These are phyloP conservation scores for Ips typographus DNA, from an alignment of 1,140 invertebrate genomes.

Conservation along the genomic window DNA sequence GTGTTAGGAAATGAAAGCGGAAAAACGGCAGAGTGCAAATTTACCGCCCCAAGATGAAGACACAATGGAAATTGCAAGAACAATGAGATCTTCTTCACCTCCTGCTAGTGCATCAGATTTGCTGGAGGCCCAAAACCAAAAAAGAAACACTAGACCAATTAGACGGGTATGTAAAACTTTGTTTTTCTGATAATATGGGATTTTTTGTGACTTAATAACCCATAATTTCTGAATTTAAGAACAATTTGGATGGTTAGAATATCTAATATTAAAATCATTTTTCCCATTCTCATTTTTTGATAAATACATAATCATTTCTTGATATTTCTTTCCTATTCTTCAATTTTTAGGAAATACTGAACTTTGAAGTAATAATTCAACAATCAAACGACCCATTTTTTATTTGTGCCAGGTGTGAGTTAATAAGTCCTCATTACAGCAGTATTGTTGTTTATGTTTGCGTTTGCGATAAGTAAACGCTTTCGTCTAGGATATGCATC, in stretches of 20 bases:
- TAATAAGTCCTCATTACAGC: no score
- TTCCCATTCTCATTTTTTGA: background rate
- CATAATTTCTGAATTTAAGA: no score
- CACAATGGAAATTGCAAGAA: constrained; percentile 87
- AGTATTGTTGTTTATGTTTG: no score
- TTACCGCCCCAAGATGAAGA: constrained; percentile 83
- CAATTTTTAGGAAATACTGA: no score
- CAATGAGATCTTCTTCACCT: constrained; percentile 93
- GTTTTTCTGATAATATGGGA: constrained; percentile 46
- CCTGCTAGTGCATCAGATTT: constrained; percentile 91
- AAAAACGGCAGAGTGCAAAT: constrained; percentile 67
- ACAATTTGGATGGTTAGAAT: no score
- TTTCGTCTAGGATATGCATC: no score
- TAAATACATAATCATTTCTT: no score
- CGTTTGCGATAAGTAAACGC: no score
- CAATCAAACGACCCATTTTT: no score
- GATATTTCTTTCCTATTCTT: no score
- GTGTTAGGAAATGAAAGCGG: constrained; percentile 52
- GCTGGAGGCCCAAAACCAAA: constrained; percentile 84
- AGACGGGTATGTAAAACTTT: constrained; percentile 49
- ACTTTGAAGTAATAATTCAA: no score
- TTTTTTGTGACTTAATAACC: background rate
- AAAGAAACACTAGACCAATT: constrained; percentile 65
- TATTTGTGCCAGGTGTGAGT: no score
- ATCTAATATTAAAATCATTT: constrained; percentile 31